These are phyloP conservation scores for Drosophila nikananu DNA, from an alignment of 1,140 invertebrate species.

Conservation along the genomic window DNA sequence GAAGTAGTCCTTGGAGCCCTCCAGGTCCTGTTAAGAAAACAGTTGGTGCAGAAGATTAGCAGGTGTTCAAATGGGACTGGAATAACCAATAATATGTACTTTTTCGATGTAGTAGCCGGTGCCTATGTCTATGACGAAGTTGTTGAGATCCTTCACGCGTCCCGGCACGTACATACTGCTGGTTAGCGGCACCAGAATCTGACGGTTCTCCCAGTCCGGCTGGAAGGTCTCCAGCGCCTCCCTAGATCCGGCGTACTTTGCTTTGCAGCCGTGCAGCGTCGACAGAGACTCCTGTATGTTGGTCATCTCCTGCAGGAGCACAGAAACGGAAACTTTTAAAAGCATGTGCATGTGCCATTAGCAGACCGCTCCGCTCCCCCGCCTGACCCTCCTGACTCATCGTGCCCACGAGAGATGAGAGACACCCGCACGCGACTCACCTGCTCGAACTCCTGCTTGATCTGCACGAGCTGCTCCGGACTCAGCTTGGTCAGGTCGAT, in stretches of 20 bases:
- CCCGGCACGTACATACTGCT: constrained; percentile 98
- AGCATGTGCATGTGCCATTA: constrained; percentile 51
- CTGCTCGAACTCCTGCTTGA: constrained; percentile 95
- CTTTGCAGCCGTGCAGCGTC: constrained; percentile 95
- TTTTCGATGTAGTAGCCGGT: constrained; percentile 98
- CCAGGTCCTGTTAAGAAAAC: constrained; percentile 88
- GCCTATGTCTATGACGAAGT: constrained; percentile 96
- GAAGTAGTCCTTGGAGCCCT: constrained; percentile 95
- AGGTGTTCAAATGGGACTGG: background rate
- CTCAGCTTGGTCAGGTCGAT: constrained; percentile 92
- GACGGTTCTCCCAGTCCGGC: constrained; percentile 90
- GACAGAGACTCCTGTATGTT: constrained; percentile 95
- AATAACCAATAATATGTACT: constrained; percentile 84
- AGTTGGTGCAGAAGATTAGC: constrained; percentile 10
- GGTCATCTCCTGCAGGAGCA: constrained; percentile 90
- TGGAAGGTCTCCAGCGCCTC: constrained; percentile 93
- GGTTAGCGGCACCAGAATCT: constrained; percentile 95
- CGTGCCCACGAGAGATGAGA: constrained; percentile 24
- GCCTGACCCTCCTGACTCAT: constrained; percentile 23
- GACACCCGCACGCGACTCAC: constrained; percentile 86
- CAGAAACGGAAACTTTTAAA: constrained; percentile 23
- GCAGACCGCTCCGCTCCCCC: constrained; percentile 2
- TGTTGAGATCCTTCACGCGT: constrained; percentile 91
- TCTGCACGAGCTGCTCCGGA: constrained; percentile 91
- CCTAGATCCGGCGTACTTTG: constrained; percentile 94